These are phyloP conservation scores for Nothocercus julius DNA, from an alignment of 2,113 vertebrate species.

Conservation along the genomic window DNA sequence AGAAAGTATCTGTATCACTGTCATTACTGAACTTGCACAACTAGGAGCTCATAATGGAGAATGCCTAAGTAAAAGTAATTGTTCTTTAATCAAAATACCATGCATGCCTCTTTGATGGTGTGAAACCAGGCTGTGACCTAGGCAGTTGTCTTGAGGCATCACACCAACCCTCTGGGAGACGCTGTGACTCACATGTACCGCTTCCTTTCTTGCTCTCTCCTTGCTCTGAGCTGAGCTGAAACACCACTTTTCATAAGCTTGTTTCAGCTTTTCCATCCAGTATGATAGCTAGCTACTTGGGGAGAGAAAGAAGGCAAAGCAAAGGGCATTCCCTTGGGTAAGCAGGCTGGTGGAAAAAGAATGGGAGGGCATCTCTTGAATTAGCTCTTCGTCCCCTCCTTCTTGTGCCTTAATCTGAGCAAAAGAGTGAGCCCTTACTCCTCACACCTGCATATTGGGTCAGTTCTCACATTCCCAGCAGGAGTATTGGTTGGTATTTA, in stretches of 20 bases:
- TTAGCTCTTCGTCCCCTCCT: background rate
- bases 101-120: background rate
- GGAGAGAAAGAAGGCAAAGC: background rate
- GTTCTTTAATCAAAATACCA: background rate
- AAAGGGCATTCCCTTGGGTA: background rate
- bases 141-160: background rate
- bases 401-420: background rate
- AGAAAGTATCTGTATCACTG: background rate
- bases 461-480: background rate
- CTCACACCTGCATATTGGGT: background rate
- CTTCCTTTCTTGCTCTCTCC: background rate
- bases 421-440: background rate
- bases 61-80: background rate
- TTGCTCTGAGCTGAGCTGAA: background rate
- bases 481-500: background rate
- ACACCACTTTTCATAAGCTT: background rate
- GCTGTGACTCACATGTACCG: accelerated
- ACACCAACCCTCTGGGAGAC: background rate
- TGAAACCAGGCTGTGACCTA: background rate
- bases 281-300: background rate
- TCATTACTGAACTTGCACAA: background rate
- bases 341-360: background rate
- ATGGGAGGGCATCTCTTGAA: accelerated
- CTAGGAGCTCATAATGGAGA: background rate
- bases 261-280: background rate